Conservation (phyloP, 2,797 vertebrate species). For the Alfaro cultratus region DNA sequence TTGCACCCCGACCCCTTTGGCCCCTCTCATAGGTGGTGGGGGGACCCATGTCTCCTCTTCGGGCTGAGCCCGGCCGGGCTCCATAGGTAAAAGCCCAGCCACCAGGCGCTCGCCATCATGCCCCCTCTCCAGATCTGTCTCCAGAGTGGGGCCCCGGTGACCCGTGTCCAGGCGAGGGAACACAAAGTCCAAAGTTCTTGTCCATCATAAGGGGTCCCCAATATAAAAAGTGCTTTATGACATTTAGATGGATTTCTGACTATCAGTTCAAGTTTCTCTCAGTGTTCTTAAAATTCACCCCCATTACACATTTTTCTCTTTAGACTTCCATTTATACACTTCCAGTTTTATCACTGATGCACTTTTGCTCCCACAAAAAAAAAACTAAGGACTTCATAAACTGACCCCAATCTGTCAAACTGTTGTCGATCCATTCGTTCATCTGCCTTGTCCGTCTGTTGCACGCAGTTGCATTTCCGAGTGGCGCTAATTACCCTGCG, state of each 20-base stretch:
- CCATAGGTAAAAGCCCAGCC: too few species aligned
- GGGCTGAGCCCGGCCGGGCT: too few species aligned
- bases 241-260: background rate
- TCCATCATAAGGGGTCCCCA: background rate
- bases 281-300: background rate
- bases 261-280: background rate
- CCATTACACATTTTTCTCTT: background rate
- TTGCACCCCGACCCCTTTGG: too few species aligned
- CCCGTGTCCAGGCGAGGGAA: too few species aligned
- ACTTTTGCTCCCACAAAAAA: slow-evolving; percentile 7
- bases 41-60: too few species aligned
- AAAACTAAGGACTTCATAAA: background rate
- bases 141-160: too few species aligned
- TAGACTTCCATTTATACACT: background rate
- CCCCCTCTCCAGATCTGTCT: too few species aligned
- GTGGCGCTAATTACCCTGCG: slow-evolving; percentile 41
- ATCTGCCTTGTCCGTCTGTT: slow-evolving; percentile 56
- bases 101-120: too few species aligned
- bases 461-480: slow-evolving; percentile 26
- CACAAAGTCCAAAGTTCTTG: too few species aligned
- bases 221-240: background rate
- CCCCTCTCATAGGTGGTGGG: too few species aligned
- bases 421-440: slow-evolving; percentile 26
- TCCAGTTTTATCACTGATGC: background rate
- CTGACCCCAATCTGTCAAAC: slow-evolving; percentile 34